Percentiles rank a stretch among this genome's conserved stretches.
phyloP scores from a whole-genome alignment of 2,888 invertebrate genomes.

The Strigamia transsilvanica region DNA sequence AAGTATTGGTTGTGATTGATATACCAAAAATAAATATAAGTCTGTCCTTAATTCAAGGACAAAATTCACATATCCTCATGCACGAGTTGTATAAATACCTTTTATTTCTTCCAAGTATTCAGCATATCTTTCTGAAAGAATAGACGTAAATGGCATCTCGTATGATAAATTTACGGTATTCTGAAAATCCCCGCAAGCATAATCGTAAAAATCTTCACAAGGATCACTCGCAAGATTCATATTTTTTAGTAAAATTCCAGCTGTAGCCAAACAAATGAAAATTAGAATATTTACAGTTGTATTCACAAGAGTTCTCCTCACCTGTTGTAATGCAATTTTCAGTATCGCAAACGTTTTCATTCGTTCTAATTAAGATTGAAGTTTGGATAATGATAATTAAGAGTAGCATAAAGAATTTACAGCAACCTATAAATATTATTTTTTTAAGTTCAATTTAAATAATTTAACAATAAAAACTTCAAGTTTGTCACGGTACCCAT shows the following conservation, averaged over 20 bases:
- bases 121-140: neutral
- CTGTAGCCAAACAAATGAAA: neutral
- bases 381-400: neutral
- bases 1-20: neutral
- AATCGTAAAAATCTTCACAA: neutral
- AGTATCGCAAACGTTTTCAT: neutral
- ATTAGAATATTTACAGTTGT: neutral
- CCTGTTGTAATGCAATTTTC: neutral
- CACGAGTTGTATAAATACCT: too few relatives aligned
- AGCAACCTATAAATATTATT: too few relatives aligned
- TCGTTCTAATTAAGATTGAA: neutral
- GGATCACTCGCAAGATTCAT: neutral
- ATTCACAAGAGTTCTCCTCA: neutral
- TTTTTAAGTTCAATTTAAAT: too few relatives aligned
- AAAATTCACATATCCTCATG: too few relatives aligned
- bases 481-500: too few relatives aligned
- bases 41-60: too few relatives aligned
- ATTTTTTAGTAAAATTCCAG: neutral
- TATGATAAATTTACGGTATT: neutral
- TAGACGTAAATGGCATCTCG: neutral
- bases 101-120: slow-evolving; percentile 5
- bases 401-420: too few relatives aligned
- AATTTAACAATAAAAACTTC: too few relatives aligned
- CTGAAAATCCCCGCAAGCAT: neutral
- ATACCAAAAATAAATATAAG: too few relatives aligned